Base-by-base conservation (phyloP, 2,888 invertebrate genomes). In the Hypsopygia costalis region DNA sequence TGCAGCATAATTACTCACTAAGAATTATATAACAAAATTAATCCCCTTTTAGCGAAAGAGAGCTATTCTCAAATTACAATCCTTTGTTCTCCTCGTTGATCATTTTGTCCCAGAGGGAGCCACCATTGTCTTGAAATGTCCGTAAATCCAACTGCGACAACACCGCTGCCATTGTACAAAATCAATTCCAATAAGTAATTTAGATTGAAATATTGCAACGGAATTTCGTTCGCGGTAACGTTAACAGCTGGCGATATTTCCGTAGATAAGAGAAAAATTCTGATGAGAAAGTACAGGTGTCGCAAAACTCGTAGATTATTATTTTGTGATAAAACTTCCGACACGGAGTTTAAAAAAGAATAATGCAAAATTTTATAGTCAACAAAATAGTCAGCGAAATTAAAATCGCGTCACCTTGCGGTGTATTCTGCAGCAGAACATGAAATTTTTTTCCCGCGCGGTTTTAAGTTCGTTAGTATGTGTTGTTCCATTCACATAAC, bases 31-130 rank as follows among this genome's bases (percentile, higher is more conserved):
- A 50, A 47, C 41, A 40, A 52, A 58, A 63, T 58, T 52, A 52
- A 51, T 58, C 56, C 25, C 44, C 42, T 52, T 51, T 48, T 36
- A 55, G 54, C 50, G 57, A 55, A 63, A 50, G 57, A 33, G 35
- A 56, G 48, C 58, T 44, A 55, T 65, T 60, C 58, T 55, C 47
- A 67, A 67, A 70, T 66, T 62, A 63, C 58, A 63, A 47, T 47
- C 58, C 55, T 64, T 76, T 75, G 74, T 72, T 61, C 35, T 29
- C 21, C 25, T 46, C 55, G 61, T 58, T 63, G 72, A 70, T 72
- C 71, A 70, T 66, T 74, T 68, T 56, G 57, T 60, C 51, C 50
- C 47, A 49, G 34, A 35, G 38, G 44, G 33, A 30, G 47, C 37
- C 31, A 34, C 51, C 40, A 61, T 68, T 72, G 68, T 69, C 48